Evolutionary conservation across 2,113 vertebrate species (phyloP).

Genomic region (Falco punctatus): DNA sequence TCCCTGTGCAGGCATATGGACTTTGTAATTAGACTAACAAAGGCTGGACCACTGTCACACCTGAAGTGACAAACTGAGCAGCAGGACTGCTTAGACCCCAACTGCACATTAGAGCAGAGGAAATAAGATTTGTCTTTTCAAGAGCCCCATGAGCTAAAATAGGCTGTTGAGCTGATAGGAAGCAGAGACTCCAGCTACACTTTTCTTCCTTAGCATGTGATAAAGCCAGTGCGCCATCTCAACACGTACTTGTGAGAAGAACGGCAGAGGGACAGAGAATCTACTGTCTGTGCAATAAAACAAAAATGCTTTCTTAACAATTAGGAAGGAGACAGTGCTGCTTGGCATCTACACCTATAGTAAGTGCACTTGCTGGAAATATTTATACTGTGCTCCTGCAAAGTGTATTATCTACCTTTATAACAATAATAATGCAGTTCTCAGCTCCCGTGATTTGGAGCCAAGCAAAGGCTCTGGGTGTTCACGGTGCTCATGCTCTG

Average conservation of each 20-base stretch:
- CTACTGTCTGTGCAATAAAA: neutral
- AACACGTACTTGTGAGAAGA: neutral
- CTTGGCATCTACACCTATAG: conserved; percentile 28
- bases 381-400: neutral
- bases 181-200: conserved; percentile 20
- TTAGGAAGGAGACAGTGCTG: conserved; percentile 19
- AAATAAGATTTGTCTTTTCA: conserved; percentile 15
- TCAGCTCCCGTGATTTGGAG: neutral
- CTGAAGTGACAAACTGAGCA: neutral
- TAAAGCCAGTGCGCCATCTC: conserved; percentile 17
- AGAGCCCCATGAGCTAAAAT: conserved; percentile 21
- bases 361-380: conserved; percentile 15
- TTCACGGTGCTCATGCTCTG: neutral
- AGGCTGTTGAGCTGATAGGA: conserved; percentile 43
- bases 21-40: too few species aligned
- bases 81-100: neutral
- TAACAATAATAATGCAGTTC: neutral
- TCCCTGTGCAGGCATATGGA: fast-evolving
- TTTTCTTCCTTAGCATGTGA: conserved; percentile 7
- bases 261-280: neutral
- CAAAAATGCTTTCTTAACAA: neutral
- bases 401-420: neutral
- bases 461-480: neutral
- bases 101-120: fast-evolving
- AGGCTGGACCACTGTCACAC: neutral